Conservation (phyloP, 2,113 vertebrate genomes). For the Daphoenositta chrysoptera region DNA sequence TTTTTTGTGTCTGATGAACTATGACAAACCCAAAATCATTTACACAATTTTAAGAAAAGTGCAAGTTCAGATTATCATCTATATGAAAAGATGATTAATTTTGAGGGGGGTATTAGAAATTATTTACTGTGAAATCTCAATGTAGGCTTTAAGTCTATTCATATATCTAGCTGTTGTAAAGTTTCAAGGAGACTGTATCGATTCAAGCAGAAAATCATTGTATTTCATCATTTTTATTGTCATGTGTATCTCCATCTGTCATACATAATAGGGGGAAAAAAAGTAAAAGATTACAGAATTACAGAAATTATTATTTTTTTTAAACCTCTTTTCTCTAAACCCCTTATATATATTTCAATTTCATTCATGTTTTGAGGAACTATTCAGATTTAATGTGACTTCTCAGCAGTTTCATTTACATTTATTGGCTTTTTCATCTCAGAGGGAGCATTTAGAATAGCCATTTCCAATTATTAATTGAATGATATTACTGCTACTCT, state of each 20-base stretch:
- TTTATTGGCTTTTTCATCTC: neutral
- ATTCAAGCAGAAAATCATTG: neutral
- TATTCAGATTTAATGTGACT: neutral
- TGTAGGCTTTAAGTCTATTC: neutral
- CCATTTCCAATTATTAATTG: neutral
- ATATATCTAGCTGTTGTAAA: neutral
- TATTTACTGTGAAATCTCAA: neutral
- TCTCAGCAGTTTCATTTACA: neutral
- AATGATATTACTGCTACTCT: neutral
- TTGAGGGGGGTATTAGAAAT: neutral
- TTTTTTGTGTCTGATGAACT: neutral
- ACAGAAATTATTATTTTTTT: neutral
- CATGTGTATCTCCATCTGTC: neutral
- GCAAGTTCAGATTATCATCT: neutral
- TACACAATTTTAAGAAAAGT: neutral
- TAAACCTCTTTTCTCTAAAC: neutral
- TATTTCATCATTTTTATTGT: neutral
- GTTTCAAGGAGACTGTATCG: neutral
- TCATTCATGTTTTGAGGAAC: neutral
- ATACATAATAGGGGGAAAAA: neutral
- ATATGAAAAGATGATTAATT: neutral
- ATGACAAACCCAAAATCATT: neutral
- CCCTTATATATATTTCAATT: neutral
- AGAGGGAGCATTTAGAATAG: neutral
- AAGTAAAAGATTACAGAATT: neutral